Percentiles rank a stretch among this genome's conserved stretches.
Conservation (phyloP, 2,888 invertebrate genomes). For the Hypena proboscidalis region DNA sequence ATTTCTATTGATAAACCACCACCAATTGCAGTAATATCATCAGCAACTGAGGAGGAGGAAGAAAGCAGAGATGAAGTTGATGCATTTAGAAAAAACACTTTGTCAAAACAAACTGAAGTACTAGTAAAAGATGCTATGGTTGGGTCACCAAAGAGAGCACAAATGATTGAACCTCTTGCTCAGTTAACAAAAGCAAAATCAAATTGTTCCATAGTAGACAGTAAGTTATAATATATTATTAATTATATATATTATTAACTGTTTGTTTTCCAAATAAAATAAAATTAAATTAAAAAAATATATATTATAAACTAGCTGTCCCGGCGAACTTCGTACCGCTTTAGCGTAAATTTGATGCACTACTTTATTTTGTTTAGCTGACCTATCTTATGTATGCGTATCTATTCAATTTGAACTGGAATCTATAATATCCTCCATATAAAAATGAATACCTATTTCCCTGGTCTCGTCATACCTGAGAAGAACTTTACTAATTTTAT, state of each 20-base stretch:
- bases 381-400: too few species aligned
- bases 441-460: too few species aligned
- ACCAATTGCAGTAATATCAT: constrained; percentile 9
- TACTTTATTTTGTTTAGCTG: too few species aligned
- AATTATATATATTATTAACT: too few species aligned
- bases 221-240: constrained; percentile 46
- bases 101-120: constrained; percentile 27
- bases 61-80: constrained; percentile 50
- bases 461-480: too few species aligned
- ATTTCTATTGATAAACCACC: constrained; percentile 29
- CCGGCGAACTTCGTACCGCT: too few species aligned
- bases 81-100: constrained; percentile 34
- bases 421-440: too few species aligned
- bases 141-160: constrained; percentile 51
- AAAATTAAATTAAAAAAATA: neutral
- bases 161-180: constrained; percentile 62
- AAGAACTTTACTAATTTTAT: too few species aligned
- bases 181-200: constrained; percentile 49
- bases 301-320: too few species aligned
- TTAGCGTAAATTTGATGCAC: too few species aligned
- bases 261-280: too few species aligned
- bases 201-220: constrained; percentile 34
- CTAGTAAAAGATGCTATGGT: constrained; percentile 22
- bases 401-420: too few species aligned
- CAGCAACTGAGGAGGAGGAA: constrained; percentile 14